Conservation (phyloP, 2,888 invertebrate species). For the Drosophila macrospina region DNA sequence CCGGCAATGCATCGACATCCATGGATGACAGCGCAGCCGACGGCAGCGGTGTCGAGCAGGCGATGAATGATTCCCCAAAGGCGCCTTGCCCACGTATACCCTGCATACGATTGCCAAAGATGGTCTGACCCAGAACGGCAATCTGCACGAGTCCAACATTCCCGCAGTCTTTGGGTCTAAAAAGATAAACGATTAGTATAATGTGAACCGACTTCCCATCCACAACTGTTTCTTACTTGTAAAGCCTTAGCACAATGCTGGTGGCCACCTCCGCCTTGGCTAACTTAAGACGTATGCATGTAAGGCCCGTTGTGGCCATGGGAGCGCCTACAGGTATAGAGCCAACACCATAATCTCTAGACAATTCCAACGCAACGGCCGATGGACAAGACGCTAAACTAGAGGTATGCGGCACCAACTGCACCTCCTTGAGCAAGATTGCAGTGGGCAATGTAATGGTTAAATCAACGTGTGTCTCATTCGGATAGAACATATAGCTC, state of each 20-base stretch:
- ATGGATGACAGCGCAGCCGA: conserved; percentile 31
- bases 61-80: conserved; percentile 55
- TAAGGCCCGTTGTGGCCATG: conserved; percentile 93
- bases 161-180: conserved; percentile 93
- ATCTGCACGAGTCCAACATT: conserved; percentile 96
- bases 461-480: conserved; percentile 95
- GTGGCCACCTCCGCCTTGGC: conserved; percentile 94
- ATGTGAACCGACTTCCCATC: background rate
- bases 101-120: conserved; percentile 87
- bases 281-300: conserved; percentile 93
- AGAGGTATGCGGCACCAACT: conserved; percentile 93
- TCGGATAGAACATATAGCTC: conserved; percentile 97
- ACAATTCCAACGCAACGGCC: conserved; percentile 94
- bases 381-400: conserved; percentile 95
- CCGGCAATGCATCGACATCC: conserved; percentile 66
- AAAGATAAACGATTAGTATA: conserved; percentile 2
- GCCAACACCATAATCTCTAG: conserved; percentile 91
- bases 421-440: conserved; percentile 94
- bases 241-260: conserved; percentile 89
- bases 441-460: conserved; percentile 95
- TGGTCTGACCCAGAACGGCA: conserved; percentile 92
- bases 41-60: conserved; percentile 54
- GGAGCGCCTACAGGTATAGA: conserved; percentile 94
- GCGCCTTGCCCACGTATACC: conserved; percentile 53
- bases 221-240: conserved; percentile 71